Conservation (phyloP, 2,888 invertebrate genomes). For the Sarcophaga subvicina region DNA sequence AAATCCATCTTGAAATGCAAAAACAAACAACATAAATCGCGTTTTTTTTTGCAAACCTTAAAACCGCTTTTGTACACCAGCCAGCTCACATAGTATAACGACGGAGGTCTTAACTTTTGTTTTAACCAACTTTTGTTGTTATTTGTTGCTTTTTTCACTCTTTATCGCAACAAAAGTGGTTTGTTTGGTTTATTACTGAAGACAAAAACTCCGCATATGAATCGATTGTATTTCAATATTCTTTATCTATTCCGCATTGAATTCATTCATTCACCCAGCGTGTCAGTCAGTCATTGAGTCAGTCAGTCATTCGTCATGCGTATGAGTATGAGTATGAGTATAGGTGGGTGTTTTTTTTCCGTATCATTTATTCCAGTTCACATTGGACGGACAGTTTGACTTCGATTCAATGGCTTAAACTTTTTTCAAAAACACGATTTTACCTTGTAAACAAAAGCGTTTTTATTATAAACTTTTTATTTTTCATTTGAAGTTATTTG, state of each 20-base stretch:
- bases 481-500: constrained; percentile 27
- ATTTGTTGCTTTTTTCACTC: not conserved
- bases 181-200: not conserved
- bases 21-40: too few relatives aligned
- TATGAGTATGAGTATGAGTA: constrained; percentile 9
- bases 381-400: not conserved
- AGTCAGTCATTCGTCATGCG: not conserved
- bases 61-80: too few relatives aligned
- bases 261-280: constrained; percentile 7
- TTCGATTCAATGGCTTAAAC: constrained; percentile 22
- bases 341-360: constrained; percentile 5
- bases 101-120: not conserved
- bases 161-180: not conserved
- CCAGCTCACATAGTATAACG: too few relatives aligned
- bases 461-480: constrained; percentile 16
- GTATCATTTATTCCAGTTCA: not conserved
- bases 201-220: not conserved
- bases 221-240: constrained; percentile 39
- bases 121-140: not conserved
- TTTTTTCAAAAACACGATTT: constrained; percentile 38
- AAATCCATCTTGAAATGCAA: too few relatives aligned
- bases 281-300: not conserved
- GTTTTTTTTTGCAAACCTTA: too few relatives aligned
- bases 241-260: constrained; percentile 53
- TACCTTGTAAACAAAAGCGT: constrained; percentile 50